These are phyloP conservation scores for Lysiphlebus fabarum DNA, from an alignment of 1,140 invertebrate genomes.

Conservation along the genomic window DNA sequence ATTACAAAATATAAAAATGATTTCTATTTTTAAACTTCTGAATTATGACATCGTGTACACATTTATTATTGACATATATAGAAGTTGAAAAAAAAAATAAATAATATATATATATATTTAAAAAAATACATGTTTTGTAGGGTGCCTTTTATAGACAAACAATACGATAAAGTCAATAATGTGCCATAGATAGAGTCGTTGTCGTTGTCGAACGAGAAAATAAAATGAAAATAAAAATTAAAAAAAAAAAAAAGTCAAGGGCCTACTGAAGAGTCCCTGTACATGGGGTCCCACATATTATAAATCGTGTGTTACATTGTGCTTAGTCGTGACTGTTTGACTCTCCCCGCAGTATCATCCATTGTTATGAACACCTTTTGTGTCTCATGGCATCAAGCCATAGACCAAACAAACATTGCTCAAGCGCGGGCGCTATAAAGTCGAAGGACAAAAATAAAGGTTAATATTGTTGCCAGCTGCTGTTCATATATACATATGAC, in stretches of 20 bases:
- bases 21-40: no score
- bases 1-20: no score
- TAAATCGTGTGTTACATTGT: constrained; percentile 54
- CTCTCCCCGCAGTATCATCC: constrained; percentile 37
- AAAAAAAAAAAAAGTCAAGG: neutral
- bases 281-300: constrained; percentile 31
- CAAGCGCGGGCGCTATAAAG: neutral
- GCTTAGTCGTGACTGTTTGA: constrained; percentile 52
- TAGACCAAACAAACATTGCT: constrained; percentile 52
- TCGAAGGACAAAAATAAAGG: constrained; percentile 10
- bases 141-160: constrained; percentile 9
- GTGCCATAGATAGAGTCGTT: constrained; percentile 25
- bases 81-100: no score
- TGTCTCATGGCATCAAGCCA: constrained; percentile 32
- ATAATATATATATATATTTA: no score
- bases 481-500: constrained; percentile 1
- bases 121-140: neutral
- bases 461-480: constrained; percentile 48
- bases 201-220: neutral
- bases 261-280: constrained; percentile 19
- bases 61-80: constrained; percentile 9
- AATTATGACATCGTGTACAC: neutral
- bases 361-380: constrained; percentile 53
- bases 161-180: constrained; percentile 29
- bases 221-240: no score